Base-by-base conservation (phyloP, 2,113 vertebrate genomes). In the Mastomys coucha region DNA sequence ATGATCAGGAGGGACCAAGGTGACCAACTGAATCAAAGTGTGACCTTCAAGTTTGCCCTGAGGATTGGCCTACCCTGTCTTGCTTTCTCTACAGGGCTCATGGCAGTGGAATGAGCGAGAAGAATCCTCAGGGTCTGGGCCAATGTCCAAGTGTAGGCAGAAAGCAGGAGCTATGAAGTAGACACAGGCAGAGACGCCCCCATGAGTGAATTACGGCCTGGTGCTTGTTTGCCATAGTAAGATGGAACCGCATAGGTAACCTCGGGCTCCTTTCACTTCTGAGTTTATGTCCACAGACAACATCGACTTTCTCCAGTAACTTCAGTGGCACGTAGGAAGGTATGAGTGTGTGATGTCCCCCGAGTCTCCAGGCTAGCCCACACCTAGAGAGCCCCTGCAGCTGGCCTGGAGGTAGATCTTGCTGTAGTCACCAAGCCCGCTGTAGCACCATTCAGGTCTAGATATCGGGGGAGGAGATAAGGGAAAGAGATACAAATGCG, bases 351-450 rank as follows among this genome's bases (percentile, higher is more conserved):
- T 88, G 80, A 78, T 72, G 70, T 95, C 89, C 80, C 24, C 13
- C 26, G 81, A 65, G 3, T n/a, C 75, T 96, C 69, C 42, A 70
- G 22, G 69, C 63, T 45, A 49, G 87, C 65, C 58, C 33, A 16
- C 0, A 0, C 33, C 11, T 2, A 17, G 67, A 17, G 67, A 53
- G 2, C 6, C 24, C 39, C 39, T 56, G 24, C 39, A 22, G 17
- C 65, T 89, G 65, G 5, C 73, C 58, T 92, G 53, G 9, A 60
- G 31, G 81, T 87, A 69, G 51, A 58, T 20, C 65, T 31, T 10
- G 36, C n/a, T 5, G 14, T 31, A n/a, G 33, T 51, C 42, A 7
- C 33, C 3, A 31, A 20, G 39, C 63, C 65, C 70, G 14, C 67
- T 33, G 2, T 33, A 22, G 6, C 24, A 14, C 85, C 42, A 63